These are phyloP conservation scores for Luscinia megarhynchos DNA, from an alignment of 2,797 vertebrate genomes.

Conservation along the genomic window DNA sequence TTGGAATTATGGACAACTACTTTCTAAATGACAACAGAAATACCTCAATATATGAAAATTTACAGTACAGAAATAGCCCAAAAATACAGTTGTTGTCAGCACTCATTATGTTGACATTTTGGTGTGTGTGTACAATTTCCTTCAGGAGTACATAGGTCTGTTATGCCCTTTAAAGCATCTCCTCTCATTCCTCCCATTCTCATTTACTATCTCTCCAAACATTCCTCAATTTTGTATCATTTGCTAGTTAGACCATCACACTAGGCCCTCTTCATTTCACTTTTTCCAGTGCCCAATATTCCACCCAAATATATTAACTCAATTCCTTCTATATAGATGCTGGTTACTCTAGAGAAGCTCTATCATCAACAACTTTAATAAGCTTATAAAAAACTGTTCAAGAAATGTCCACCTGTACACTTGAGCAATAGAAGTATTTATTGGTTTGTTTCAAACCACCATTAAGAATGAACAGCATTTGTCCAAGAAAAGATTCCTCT, in stretches of 20 bases:
- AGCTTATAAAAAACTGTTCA: not conserved
- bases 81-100: not conserved
- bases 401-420: not conserved
- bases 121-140: not conserved
- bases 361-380: not conserved
- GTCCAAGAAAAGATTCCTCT: not conserved
- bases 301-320: not conserved
- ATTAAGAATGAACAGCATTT: not conserved
- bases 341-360: not conserved
- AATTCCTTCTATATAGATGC: not conserved
- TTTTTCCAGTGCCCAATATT: not conserved
- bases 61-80: not conserved
- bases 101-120: not conserved
- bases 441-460: not conserved
- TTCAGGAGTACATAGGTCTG: not conserved
- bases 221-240: not conserved
- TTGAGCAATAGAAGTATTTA: not conserved
- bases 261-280: not conserved
- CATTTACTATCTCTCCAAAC: not conserved
- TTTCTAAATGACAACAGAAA: not conserved
- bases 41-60: not conserved
- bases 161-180: not conserved
- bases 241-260: not conserved
- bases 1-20: not conserved
- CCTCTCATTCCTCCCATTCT: not conserved